Conservation (phyloP, 64 coral and sea anemone species). For the Pocillopora verrucosa region DNA sequence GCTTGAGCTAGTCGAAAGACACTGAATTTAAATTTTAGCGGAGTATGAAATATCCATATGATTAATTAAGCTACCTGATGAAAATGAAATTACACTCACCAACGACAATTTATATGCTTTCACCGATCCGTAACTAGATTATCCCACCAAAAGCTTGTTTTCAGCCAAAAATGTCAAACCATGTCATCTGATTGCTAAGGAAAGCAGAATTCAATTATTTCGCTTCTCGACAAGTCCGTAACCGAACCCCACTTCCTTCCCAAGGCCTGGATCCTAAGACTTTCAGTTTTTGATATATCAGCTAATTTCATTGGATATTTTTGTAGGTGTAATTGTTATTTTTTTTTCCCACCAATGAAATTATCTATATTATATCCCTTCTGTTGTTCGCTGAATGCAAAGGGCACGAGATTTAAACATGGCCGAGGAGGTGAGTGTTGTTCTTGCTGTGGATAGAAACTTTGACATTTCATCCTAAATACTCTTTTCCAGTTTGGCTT, state of each 20-base stretch:
- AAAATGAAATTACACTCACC: too few relatives aligned
- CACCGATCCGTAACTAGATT: too few relatives aligned
- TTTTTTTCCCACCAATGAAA: conserved; percentile 46
- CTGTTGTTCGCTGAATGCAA: not conserved
- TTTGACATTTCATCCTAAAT: not conserved
- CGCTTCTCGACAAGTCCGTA: too few relatives aligned
- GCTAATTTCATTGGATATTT: conserved; percentile 57
- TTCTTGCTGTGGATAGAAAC: not conserved
- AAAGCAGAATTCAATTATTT: not conserved
- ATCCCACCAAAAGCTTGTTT: too few relatives aligned
- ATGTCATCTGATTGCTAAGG: too few relatives aligned
- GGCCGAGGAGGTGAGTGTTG: conserved; percentile 14
- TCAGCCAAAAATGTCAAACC: too few relatives aligned
- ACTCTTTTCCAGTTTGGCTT: not conserved
- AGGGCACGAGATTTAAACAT: not conserved
- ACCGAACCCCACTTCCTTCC: conserved; percentile 59
- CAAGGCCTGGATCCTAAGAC: conserved; percentile 63
- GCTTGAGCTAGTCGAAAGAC: too few relatives aligned
- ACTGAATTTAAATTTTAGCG: too few relatives aligned
- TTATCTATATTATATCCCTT: conserved; percentile 30
- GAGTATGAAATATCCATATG: too few relatives aligned
- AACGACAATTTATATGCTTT: too few relatives aligned
- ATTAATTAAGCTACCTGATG: too few relatives aligned
- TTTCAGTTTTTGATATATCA: not conserved
- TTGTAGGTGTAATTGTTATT: too few relatives aligned